Evolutionary conservation across 2,113 vertebrate genomes (phyloP), one percentile per base, ranked within the genome.

Genomic region (Paramormyrops kingsleyae): DNA sequence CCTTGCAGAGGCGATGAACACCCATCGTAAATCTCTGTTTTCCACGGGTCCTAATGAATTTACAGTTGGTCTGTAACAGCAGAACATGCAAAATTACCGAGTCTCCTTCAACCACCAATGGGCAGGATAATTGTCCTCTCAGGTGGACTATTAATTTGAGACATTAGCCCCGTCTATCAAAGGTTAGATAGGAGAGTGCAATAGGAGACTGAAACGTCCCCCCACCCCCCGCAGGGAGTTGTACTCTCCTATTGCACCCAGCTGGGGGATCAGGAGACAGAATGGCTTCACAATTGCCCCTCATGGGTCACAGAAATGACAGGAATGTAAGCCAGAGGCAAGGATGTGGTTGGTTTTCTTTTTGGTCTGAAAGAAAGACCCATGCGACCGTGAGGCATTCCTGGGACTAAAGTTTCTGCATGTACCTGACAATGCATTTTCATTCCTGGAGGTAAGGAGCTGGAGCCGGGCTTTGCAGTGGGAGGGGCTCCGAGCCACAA

Each of bases 21-120:
- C 87, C 87, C 42, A 27, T 47, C 89, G 77, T 91, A 90, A 91
- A 91, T 91, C 89, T 91, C 89, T 88, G 84, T 91, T 89, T 91
- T 89, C 70, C 44, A 59, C 46, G 85, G 80, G 84, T 66, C 44
- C 27, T 80, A 39, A 83, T 87, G 66, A 62, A 89, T 89, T 87
- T 87, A 87, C 50, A 83, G 62, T 88, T 47, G 27, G 87, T 53
- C 86, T 42, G 47, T 53, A 90, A 88, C 66, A 80, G 89, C 49
- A 80, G 86, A 80, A 47, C 49, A 88, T 21, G 49, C 62, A 83
- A 27, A 90, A 80, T 88, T 52, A 77, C 44, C n/a, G 7, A 70
- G 66, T 88, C 35, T 3, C n/a, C 86, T 87, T 80, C 35, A 44
- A 49, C 31, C 86, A 53, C 42, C 31, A 46, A 87, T 31, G 50